Percentiles rank a stretch among this genome's conserved stretches.
phyloP scores from a whole-genome alignment of 2,888 invertebrate genomes.

The Cheilosia impressa region DNA sequence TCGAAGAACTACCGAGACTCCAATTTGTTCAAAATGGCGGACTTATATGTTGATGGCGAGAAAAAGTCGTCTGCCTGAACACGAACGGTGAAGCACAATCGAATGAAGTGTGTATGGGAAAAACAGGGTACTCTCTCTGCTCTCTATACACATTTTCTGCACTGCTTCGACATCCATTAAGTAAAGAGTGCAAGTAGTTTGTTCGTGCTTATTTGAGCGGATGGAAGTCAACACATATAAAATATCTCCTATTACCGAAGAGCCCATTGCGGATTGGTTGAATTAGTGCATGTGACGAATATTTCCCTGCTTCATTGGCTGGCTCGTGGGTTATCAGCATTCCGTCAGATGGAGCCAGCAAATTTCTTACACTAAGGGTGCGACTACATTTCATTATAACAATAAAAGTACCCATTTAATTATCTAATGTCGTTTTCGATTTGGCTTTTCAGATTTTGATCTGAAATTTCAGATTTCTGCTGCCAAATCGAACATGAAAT shows the following conservation, averaged over 20 bases:
- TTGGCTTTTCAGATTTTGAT: no score
- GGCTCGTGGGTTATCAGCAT: slow-evolving; percentile 2
- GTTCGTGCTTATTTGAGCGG: slow-evolving; percentile 39
- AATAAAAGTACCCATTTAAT: no score
- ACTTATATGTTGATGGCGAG: slow-evolving; percentile 75
- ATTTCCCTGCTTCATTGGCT: slow-evolving; percentile 48
- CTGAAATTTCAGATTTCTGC: no score
- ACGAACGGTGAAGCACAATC: slow-evolving; percentile 71
- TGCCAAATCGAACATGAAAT: no score
- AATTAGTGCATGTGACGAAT: slow-evolving; percentile 75
- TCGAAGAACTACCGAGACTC: slow-evolving; percentile 76
- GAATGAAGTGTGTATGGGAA: slow-evolving; percentile 80
- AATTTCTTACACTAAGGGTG: neutral
- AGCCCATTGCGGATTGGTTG: slow-evolving; percentile 84
- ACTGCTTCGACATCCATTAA: slow-evolving; percentile 18
- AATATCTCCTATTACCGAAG: slow-evolving; percentile 86
- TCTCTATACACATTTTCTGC: slow-evolving; percentile 87
- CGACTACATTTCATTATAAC: neutral
- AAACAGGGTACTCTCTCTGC: slow-evolving; percentile 91
- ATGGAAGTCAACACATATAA: slow-evolving; percentile 81
- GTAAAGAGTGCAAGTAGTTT: neutral
- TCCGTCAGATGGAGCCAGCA: slow-evolving; percentile 52
- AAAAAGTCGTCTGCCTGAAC: slow-evolving; percentile 71
- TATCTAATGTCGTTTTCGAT: no score
- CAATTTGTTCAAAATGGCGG: slow-evolving; percentile 75